A percentile compares a stretch with the other conserved stretches of the same genome.
phyloP scores from a whole-genome alignment of 2,888 invertebrate genomes.

The Ferdinandea cuprea region DNA sequence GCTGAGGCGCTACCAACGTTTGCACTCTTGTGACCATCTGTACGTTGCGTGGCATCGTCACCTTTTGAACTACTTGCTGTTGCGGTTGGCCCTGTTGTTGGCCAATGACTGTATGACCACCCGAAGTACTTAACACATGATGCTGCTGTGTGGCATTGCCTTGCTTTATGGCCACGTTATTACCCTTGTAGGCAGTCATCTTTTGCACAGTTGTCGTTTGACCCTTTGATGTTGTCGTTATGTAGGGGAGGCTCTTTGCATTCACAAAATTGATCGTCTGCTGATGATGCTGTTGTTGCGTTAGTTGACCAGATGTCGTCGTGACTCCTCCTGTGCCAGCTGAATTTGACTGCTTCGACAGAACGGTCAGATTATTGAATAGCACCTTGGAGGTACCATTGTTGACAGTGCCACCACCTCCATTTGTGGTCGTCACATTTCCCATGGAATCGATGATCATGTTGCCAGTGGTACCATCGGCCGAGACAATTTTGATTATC shows the following conservation, averaged over 20 bases:
- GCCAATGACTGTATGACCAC: constrained; percentile 65
- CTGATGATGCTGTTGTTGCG: constrained; percentile 77
- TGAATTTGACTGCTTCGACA: constrained; percentile 79
- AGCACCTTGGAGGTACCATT: constrained; percentile 80
- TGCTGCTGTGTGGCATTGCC: constrained; percentile 70
- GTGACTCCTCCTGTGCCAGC: constrained; percentile 61
- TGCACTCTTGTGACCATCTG: constrained; percentile 81
- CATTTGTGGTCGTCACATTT: constrained; percentile 75
- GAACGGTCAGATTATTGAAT: constrained; percentile 82
- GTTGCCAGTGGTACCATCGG: constrained; percentile 81
- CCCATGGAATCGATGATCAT: constrained; percentile 81
- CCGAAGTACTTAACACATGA: constrained; percentile 56
- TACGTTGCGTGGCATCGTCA: constrained; percentile 78
- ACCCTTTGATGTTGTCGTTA: constrained; percentile 78
- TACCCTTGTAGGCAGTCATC: constrained; percentile 62
- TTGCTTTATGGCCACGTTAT: constrained; percentile 70
- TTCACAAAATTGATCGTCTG: constrained; percentile 80
- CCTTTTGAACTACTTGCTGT: constrained; percentile 77
- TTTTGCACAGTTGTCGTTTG: constrained; percentile 64
- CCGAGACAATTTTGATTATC: constrained; percentile 82
- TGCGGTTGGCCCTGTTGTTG: constrained; percentile 75
- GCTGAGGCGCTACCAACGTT: constrained; percentile 78
- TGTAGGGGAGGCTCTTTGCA: constrained; percentile 79
- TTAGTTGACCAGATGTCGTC: constrained; percentile 64
- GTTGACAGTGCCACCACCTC: constrained; percentile 70